phyloP scores from a whole-genome alignment of 1,140 invertebrate genomes.

The Drosophila willistoni region DNA sequence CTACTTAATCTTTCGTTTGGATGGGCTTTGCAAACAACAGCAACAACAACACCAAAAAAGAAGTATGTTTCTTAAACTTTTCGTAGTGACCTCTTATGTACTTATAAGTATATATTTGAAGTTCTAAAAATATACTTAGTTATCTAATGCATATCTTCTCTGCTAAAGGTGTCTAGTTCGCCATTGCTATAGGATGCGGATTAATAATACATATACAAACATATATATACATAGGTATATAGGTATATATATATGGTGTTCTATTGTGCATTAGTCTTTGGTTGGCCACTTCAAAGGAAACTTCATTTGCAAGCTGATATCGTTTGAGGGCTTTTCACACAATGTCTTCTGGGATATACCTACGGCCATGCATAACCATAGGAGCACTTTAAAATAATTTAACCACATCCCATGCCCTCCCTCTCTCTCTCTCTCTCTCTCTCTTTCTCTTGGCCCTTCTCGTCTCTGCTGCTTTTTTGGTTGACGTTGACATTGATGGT shows the following conservation, averaged over 20 bases:
- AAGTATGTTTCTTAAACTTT: too few relatives aligned
- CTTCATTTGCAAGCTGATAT: conserved; percentile 8
- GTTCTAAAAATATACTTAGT: too few relatives aligned
- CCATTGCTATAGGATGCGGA: not conserved
- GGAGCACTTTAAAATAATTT: conserved; percentile 79
- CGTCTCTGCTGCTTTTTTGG: not conserved
- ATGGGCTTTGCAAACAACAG: too few relatives aligned
- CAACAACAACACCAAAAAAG: not conserved
- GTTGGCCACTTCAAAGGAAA: not conserved
- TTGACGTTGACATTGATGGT: conserved; percentile 35
- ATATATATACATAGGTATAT: too few relatives aligned
- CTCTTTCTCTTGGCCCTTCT: not conserved
- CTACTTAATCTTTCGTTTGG: not conserved
- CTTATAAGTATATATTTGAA: too few relatives aligned
- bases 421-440: conserved; percentile 7
- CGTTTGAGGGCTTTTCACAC: not conserved
- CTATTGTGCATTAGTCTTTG: not conserved
- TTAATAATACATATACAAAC: not conserved
- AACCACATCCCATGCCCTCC: conserved; percentile 11
- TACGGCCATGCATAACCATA: conserved; percentile 47
- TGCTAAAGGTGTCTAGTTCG: not conserved
- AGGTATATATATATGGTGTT: not conserved
- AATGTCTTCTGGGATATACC: not conserved
- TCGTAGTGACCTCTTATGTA: too few relatives aligned
- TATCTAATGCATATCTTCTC: too few relatives aligned